These are phyloP conservation scores for Melipona quadrifasciata DNA, from an alignment of 1,140 invertebrate species.

Conservation along the genomic window DNA sequence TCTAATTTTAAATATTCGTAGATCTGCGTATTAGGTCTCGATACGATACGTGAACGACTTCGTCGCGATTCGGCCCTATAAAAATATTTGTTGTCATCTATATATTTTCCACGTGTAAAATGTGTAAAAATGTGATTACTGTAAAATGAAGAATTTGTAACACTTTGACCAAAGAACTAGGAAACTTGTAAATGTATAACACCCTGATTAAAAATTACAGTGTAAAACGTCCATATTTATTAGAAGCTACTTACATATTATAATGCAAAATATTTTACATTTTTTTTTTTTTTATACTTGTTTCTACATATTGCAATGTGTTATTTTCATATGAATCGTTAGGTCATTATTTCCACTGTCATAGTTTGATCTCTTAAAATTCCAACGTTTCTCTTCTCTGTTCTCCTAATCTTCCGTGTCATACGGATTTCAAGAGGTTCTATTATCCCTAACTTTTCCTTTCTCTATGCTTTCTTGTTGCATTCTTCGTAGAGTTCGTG, in stretches of 20 bases:
- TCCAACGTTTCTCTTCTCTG: not conserved
- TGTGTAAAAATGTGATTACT: not conserved
- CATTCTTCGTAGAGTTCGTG: not conserved
- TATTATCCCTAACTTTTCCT: constrained; percentile 1
- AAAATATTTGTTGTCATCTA: not conserved
- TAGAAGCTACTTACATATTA: constrained; percentile 42
- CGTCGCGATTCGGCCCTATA: not conserved
- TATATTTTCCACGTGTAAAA: not conserved
- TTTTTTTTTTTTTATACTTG: not conserved
- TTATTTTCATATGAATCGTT: not conserved
- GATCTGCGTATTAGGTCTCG: constrained; percentile 62
- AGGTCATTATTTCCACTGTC: not conserved
- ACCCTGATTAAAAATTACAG: constrained; percentile 4
- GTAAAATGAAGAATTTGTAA: not conserved
- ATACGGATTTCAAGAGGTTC: constrained; percentile 23
- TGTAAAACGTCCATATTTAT: constrained; percentile 23
- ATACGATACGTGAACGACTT: constrained; percentile 59
- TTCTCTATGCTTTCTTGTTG: constrained; percentile 12
- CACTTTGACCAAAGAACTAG: not conserved
- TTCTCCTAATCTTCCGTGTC: constrained; percentile 10
- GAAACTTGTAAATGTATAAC: not conserved
- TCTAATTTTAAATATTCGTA: constrained; percentile 49
- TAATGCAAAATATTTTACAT: constrained; percentile 41
- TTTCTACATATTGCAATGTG: not conserved
- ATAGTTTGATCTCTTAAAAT: not conserved